Base-by-base conservation (phyloP, 2,797 vertebrate species). In the Chaetodon trifasciatus region DNA sequence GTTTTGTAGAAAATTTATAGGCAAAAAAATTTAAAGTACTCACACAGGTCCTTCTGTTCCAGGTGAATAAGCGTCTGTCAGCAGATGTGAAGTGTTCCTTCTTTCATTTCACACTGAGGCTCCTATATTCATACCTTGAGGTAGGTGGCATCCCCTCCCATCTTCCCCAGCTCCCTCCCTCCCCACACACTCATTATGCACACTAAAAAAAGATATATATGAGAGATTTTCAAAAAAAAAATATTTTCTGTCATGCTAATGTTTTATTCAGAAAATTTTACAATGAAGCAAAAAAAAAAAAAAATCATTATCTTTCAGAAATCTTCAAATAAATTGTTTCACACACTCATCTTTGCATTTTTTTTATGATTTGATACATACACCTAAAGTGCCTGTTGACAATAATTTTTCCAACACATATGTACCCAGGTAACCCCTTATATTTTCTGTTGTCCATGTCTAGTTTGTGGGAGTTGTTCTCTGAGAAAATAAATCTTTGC, bases 41-140 rank as follows among this genome's bases (percentile, higher is more conserved):
- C 47, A 91, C 85, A 39, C 44, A 23, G 35, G 6, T 61, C 42
- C 1, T 17, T 69, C 56, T 50, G 9, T 21, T 52, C 55, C 56
- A 63, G 78, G 47, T 65, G 65, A 73, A 70, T 23, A 32, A 32
- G 7, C 3, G 4, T 40, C 4, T 17, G n/a, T 52, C 55, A 35
- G 3, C 52, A 42, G 61, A 62, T 57, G 47, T 63, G 71, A 76
- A 46, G 28, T 35, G 11, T 35, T 57, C n/a, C 15, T 49, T 66
- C 50, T 53, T 70, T 77, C 16, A 72, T 58, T 53, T 56, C 49
- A 82, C 49, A 21, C n/a, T 49, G 52, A 1, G 42, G 74, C 63
- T 49, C 60, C 64, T 19, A 57, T 37, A 88, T 92, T 91, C 91
- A 92, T 92, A 92, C 66, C 81, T 61, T 69, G 24, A 80, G 75